These are phyloP conservation scores for Kryptolebias marmoratus DNA, from an alignment of 2,113 vertebrate genomes.

Conservation along the genomic window DNA sequence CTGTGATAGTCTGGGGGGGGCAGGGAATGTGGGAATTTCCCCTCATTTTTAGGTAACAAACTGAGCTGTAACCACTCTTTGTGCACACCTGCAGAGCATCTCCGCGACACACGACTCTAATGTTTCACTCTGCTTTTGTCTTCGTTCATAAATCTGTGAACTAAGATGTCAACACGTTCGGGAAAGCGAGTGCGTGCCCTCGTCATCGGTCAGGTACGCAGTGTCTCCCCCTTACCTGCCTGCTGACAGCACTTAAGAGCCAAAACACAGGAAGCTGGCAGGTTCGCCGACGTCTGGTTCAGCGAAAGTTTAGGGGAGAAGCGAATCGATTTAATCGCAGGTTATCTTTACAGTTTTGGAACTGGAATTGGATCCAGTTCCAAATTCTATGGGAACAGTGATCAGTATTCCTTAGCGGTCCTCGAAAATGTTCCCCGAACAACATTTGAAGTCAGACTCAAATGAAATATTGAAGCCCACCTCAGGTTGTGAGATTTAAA, in stretches of 20 bases:
- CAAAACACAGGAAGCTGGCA: background rate
- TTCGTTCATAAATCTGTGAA: constrained; percentile 1
- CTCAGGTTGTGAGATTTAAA: background rate
- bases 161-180: background rate
- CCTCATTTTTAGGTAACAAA: no score
- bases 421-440: no score
- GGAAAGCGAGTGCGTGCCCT: background rate
- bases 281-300: background rate
- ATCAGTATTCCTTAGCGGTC: no score
- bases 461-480: background rate
- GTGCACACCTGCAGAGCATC: constrained; percentile 12
- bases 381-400: no score
- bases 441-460: background rate
- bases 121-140: background rate
- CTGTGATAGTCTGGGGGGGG: no score
- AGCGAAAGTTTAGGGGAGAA: background rate
- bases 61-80: background rate
- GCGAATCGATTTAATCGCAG: background rate
- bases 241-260: constrained; percentile 4
- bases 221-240: background rate
- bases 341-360: no score
- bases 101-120: constrained; percentile 1
- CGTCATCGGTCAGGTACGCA: constrained; percentile 10
- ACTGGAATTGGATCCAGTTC: no score
- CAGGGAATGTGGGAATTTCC: no score